These are phyloP conservation scores for Procambarus virginalis DNA, from an alignment of 1,140 invertebrate genomes.

Conservation along the genomic window DNA sequence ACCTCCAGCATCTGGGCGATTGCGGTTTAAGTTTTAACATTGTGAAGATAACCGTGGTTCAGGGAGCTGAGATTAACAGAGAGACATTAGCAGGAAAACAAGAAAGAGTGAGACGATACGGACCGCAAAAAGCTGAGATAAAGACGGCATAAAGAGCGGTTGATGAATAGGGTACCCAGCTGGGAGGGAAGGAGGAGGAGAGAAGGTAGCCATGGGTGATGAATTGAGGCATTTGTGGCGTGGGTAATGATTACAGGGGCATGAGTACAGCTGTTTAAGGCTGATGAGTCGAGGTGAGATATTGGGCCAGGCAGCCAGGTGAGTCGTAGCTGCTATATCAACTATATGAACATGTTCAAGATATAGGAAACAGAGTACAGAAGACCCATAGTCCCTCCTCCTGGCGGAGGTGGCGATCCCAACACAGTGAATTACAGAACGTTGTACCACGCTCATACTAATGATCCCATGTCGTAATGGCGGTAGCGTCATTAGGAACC, in stretches of 20 bases:
- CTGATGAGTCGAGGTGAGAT: too few relatives aligned
- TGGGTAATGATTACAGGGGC: neutral
- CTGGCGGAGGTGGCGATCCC: too few relatives aligned
- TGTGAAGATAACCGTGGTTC: neutral
- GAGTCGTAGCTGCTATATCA: too few relatives aligned
- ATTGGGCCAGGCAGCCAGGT: too few relatives aligned
- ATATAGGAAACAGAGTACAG: too few relatives aligned
- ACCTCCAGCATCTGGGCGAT: neutral
- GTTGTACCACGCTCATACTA: too few relatives aligned
- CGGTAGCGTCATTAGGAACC: too few relatives aligned
- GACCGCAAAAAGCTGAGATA: neutral
- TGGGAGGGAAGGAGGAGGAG: neutral
- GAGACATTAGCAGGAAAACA: neutral
- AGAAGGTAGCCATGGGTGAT: neutral
- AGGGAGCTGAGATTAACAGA: neutral
- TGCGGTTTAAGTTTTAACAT: neutral
- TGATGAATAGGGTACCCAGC: neutral
- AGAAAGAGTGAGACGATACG: neutral
- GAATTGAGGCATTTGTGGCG: neutral
- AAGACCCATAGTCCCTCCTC: too few relatives aligned
- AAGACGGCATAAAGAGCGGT: neutral
- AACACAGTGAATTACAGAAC: too few relatives aligned
- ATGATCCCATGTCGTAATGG: too few relatives aligned
- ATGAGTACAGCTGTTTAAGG: too few relatives aligned
- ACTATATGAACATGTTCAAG: too few relatives aligned